These are phyloP conservation scores for Intellagama lesueurii DNA, from an alignment of 2,797 vertebrate genomes.

Conservation along the genomic window DNA sequence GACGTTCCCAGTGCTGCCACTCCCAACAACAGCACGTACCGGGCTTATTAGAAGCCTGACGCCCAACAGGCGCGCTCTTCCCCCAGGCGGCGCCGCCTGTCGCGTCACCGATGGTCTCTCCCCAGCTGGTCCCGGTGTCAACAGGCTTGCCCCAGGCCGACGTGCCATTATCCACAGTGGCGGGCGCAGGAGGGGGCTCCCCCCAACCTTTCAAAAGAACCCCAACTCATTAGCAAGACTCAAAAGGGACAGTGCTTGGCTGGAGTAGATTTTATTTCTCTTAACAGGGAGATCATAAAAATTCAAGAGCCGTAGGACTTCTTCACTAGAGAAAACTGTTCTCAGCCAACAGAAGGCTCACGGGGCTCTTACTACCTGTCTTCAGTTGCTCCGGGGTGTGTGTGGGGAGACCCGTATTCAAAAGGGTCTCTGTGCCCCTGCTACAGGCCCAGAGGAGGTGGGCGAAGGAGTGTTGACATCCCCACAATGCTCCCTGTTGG, in stretches of 20 bases:
- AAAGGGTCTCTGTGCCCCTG: too few species aligned
- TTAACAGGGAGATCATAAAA: not conserved
- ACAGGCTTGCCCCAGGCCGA: constrained; percentile 95
- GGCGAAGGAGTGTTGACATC: too few species aligned
- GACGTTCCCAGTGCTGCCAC: not conserved
- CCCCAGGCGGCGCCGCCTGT: constrained; percentile 82
- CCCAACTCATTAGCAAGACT: constrained; percentile 46
- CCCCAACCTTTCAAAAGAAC: constrained; percentile 88
- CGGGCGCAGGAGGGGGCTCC: constrained; percentile 83
- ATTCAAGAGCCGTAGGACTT: not conserved
- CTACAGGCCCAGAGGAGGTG: too few species aligned
- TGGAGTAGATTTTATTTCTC: not conserved
- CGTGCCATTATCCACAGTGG: constrained; percentile 93
- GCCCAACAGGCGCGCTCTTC: constrained; percentile 78
- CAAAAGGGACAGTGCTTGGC: too few species aligned
- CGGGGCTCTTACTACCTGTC: too few species aligned
- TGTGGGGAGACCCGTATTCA: too few species aligned
- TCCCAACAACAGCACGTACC: constrained; percentile 77
- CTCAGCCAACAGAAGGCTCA: not conserved
- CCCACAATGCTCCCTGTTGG: too few species aligned
- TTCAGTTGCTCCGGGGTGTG: not conserved
- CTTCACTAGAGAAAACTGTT: not conserved
- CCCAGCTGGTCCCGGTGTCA: constrained; percentile 89
- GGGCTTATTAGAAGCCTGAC: constrained; percentile 86
- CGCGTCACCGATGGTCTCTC: constrained; percentile 81